A percentile compares a stretch with the other conserved stretches of the same genome.
These are phyloP conservation scores for Pseudopodoces humilis DNA, from an alignment of 2,113 vertebrate species.

Conservation along the genomic window DNA sequence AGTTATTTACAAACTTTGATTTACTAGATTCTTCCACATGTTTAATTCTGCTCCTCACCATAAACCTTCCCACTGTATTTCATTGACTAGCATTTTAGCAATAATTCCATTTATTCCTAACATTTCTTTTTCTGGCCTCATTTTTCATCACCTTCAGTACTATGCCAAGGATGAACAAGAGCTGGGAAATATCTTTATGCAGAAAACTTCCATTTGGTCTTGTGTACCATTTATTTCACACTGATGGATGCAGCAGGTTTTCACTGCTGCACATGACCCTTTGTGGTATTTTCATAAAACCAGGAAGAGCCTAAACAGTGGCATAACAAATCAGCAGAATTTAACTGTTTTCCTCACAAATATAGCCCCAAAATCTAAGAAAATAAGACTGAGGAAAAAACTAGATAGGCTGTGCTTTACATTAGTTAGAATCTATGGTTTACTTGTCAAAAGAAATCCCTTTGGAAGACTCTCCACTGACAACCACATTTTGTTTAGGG, in stretches of 20 bases:
- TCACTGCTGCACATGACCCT: background rate
- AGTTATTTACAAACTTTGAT: constrained; percentile 16
- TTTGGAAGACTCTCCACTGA: background rate
- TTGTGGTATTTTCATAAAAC: background rate
- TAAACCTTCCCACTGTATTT: background rate
- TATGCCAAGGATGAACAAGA: background rate
- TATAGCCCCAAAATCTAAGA: background rate
- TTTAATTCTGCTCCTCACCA: background rate
- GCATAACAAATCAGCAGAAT: background rate
- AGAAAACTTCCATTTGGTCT: background rate
- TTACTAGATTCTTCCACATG: constrained; percentile 29
- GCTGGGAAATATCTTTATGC: background rate
- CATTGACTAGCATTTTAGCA: background rate
- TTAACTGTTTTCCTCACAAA: background rate
- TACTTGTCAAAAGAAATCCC: background rate
- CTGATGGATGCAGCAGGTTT: background rate
- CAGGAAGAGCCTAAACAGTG: background rate
- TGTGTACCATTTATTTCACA: background rate
- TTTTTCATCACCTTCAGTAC: background rate
- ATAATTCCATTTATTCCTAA: background rate
- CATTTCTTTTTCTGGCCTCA: background rate
- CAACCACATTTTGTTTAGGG: background rate
- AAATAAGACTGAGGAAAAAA: background rate
- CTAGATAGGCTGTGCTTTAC: background rate
- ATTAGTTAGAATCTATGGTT: background rate